Conservation (phyloP, 2,113 vertebrate genomes). For the Mirza zaza region DNA sequence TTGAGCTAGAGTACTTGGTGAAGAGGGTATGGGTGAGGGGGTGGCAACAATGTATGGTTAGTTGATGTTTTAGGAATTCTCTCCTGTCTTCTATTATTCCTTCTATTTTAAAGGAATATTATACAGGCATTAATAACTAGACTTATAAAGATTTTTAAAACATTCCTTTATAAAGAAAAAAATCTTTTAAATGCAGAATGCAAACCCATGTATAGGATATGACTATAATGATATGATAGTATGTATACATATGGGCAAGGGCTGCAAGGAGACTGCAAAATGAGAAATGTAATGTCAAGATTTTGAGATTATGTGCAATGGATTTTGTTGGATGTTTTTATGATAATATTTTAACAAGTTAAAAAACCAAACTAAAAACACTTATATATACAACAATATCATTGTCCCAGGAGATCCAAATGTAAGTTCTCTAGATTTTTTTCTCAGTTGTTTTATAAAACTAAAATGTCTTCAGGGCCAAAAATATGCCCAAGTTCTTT, state of each 20-base stretch:
- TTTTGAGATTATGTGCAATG: neutral
- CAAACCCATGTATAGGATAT: neutral
- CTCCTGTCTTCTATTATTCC: neutral
- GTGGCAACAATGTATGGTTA: neutral
- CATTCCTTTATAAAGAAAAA: neutral
- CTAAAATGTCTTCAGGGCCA: neutral
- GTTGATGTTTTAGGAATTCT: neutral
- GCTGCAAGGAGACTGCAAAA: neutral
- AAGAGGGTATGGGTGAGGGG: fast-evolving
- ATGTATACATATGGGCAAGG: neutral
- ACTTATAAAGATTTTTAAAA: neutral
- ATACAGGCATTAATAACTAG: neutral
- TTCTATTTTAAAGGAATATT: neutral
- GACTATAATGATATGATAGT: fast-evolving
- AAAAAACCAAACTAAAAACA: neutral
- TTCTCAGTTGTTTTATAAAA: neutral
- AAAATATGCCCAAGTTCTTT: neutral
- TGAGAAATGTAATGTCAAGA: neutral
- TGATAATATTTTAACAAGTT: neutral
- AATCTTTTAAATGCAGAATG: neutral
- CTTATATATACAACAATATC: neutral
- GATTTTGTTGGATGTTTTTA: neutral
- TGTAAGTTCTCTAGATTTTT: neutral
- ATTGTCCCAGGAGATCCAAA: neutral
- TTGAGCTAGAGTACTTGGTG: no score